phyloP scores from a whole-genome alignment of 2,113 vertebrate genomes.

The Rhizomys pruinosus region DNA sequence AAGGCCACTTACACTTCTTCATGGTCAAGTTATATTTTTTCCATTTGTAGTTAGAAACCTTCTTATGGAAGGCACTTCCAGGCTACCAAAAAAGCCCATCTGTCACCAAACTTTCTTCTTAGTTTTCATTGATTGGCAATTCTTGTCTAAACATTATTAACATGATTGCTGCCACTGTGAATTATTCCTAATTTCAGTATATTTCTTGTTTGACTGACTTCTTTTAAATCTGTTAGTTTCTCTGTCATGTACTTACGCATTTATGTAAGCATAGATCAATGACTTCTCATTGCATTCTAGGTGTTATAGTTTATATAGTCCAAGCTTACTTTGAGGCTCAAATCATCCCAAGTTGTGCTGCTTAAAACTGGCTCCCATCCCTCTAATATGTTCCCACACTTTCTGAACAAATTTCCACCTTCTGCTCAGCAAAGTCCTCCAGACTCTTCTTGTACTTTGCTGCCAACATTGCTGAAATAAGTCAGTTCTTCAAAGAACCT shows the following conservation, averaged over 20 bases:
- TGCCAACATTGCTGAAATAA: background rate
- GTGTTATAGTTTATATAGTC: background rate
- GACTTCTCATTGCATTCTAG: background rate
- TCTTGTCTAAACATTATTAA: background rate
- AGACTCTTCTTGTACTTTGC: background rate
- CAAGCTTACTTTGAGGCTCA: constrained; percentile 13
- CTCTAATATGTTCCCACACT: background rate
- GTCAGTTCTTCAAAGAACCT: background rate
- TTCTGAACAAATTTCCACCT: background rate
- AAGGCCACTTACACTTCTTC: background rate
- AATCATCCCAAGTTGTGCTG: background rate
- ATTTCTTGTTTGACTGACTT: background rate
- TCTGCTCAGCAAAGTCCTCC: background rate
- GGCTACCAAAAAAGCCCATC: background rate
- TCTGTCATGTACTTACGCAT: background rate
- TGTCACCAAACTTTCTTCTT: background rate
- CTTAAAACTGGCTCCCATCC: background rate
- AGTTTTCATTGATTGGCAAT: background rate
- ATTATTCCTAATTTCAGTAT: background rate
- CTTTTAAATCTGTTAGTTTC: background rate
- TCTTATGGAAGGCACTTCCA: background rate
- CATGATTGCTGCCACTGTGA: background rate
- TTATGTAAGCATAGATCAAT: background rate
- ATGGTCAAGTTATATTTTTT: background rate
- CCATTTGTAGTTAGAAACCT: background rate